These are phyloP conservation scores for Ornithoptera alexandrae DNA, from an alignment of 2,888 invertebrate species.

Conservation along the genomic window DNA sequence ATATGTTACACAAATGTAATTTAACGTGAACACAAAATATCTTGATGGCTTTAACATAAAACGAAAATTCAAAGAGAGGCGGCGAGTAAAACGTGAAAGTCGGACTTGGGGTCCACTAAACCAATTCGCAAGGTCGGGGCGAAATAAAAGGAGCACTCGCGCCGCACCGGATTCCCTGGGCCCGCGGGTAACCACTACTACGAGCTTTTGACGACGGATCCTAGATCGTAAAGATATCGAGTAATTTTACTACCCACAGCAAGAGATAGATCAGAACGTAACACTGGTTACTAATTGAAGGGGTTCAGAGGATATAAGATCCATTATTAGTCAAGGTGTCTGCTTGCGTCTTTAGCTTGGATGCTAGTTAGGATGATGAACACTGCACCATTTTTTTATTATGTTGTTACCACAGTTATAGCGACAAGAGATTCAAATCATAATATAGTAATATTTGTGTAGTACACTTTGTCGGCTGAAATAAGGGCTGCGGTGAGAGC, in stretches of 20 bases:
- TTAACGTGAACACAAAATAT: background rate
- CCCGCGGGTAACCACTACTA: conserved; percentile 35
- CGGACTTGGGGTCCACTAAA: conserved; percentile 38
- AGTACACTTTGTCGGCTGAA: no score
- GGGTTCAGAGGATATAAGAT: no score
- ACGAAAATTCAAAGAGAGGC: background rate
- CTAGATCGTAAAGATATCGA: background rate
- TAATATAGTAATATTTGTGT: no score
- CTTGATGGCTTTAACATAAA: background rate
- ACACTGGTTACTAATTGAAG: no score
- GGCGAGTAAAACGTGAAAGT: conserved; percentile 20
- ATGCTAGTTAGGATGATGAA: no score
- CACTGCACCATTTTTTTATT: no score
- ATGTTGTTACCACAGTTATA: no score
- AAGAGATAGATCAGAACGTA: no score
- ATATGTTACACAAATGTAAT: background rate
- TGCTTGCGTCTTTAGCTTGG: background rate
- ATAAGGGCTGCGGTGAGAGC: no score
- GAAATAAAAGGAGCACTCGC: conserved; percentile 34
- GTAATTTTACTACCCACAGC: background rate
- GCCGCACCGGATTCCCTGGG: conserved; percentile 36
- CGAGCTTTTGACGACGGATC: background rate
- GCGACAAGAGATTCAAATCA: no score
- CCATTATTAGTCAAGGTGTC: no score
- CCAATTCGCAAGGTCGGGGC: conserved; percentile 48